phyloP scores from a whole-genome alignment of 1,140 invertebrate species.

The Sitobion miscanthi region DNA sequence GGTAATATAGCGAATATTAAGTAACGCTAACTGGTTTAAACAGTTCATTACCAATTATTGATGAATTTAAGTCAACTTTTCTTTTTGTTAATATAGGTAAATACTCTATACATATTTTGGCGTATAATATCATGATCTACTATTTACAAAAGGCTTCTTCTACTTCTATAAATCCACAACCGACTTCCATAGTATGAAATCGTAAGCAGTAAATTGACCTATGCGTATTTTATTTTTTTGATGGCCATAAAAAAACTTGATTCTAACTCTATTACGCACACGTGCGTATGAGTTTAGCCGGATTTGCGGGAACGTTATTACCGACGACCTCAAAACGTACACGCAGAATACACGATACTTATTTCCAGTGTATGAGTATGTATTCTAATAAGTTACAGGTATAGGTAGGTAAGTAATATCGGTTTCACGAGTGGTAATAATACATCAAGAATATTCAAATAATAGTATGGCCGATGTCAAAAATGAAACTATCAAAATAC shows the following conservation, averaged over 20 bases:
- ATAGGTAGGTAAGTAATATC: neutral
- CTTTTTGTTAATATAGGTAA: neutral
- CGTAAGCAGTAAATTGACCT: neutral
- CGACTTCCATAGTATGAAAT: neutral
- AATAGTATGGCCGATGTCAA: neutral
- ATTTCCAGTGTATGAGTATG: neutral
- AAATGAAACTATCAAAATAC: neutral
- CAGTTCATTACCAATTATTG: neutral
- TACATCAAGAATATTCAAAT: neutral
- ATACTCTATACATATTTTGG: neutral
- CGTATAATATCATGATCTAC: neutral
- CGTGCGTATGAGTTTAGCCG: neutral
- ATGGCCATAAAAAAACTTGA: neutral
- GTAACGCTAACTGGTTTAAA: neutral
- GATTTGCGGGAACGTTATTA: neutral
- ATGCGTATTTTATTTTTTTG: neutral
- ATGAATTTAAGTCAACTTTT: neutral
- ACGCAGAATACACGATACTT: neutral
- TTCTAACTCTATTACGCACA: neutral
- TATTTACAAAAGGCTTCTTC: neutral
- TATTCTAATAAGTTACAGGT: neutral
- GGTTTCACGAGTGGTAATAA: neutral
- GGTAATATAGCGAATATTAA: neutral
- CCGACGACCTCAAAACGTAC: neutral
- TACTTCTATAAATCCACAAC: neutral